Base-by-base conservation (phyloP, 1,140 invertebrate genomes). In the Hypothenemus hampei region DNA sequence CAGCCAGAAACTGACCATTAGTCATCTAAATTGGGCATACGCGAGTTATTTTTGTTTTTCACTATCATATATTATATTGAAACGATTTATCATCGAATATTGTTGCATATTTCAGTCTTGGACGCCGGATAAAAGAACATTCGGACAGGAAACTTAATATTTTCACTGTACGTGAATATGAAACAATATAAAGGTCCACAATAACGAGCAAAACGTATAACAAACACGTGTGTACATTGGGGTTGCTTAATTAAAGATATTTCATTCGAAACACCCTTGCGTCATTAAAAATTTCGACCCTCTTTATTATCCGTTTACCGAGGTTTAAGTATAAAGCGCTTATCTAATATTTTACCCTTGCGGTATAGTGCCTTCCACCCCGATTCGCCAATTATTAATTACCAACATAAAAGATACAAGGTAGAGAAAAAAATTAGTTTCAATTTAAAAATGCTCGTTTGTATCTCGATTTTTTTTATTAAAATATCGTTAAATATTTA, bases 1-100 rank as follows among this genome's bases (percentile, higher is more conserved):
- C 50, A 44, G 23, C 40, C 40, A 10, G 20, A 40, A 40, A 53
- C 29, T 53, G 50, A 43, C 50, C 50, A 53, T 53, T 53, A 53
- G 24, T 53, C 50, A 53, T 53, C 29, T 44, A 44, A 53, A 53
- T 53, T 53, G 40, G n/a, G 50, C 39, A 53, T n/a, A n/a, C n/a
- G 26, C 29, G 24, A 19, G 50, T 20, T 53, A 36, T 44, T 53
- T 53, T 53, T 53, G 50, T 36, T 53, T 53, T 44, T 53, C 7
- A n/a, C n/a, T n/a, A n/a, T n/a, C n/a, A n/a, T n/a, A n/a, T n/a
- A n/a, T n/a, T n/a, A n/a, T n/a, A n/a, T n/a, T n/a, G n/a, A n/a
- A n/a, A n/a, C n/a, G n/a, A n/a, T n/a, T n/a, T n/a, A n/a, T n/a
- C n/a, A n/a, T n/a, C n/a, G n/a, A n/a, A n/a, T n/a, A n/a, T n/a